Evolutionary conservation across 1,140 invertebrate genomes (phyloP).

Genomic region (Ctenoplectra terminalis): DNA sequence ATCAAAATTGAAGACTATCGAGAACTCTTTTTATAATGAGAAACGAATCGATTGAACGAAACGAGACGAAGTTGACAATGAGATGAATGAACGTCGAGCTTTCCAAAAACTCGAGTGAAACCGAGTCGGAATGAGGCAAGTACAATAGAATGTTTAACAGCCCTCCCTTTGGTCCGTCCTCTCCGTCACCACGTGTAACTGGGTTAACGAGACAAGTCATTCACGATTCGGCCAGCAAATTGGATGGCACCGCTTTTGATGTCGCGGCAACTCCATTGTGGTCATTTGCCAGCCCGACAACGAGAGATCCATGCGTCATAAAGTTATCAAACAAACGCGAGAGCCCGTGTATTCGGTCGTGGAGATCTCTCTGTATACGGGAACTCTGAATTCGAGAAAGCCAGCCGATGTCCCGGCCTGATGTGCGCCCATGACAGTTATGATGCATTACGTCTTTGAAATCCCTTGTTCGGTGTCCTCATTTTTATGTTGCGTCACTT

Average conservation of each 20-base stretch:
- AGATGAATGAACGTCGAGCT: no score
- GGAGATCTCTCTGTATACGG: background rate
- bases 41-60: no score
- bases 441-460: background rate
- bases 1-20: no score
- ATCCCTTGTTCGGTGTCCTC: background rate
- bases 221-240: constrained; percentile 37
- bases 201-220: constrained; percentile 45
- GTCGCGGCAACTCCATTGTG: constrained; percentile 41
- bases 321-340: constrained; percentile 43
- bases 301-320: constrained; percentile 42
- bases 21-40: no score
- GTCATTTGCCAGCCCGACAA: constrained; percentile 38
- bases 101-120: background rate
- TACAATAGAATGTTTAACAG: constrained; percentile 19
- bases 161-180: constrained; percentile 16
- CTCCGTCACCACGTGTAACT: constrained; percentile 16
- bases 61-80: no score
- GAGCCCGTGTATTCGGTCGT: constrained; percentile 2
- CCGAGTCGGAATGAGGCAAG: background rate
- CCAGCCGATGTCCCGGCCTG: background rate
- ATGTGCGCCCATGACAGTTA: background rate
- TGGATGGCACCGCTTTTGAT: constrained; percentile 44
- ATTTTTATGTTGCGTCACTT: background rate
- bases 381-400: background rate